Evolutionary conservation across 2,113 vertebrate species (phyloP), one percentile per base, ranked within the genome.

Genomic region (Elaphurus davidianus): DNA sequence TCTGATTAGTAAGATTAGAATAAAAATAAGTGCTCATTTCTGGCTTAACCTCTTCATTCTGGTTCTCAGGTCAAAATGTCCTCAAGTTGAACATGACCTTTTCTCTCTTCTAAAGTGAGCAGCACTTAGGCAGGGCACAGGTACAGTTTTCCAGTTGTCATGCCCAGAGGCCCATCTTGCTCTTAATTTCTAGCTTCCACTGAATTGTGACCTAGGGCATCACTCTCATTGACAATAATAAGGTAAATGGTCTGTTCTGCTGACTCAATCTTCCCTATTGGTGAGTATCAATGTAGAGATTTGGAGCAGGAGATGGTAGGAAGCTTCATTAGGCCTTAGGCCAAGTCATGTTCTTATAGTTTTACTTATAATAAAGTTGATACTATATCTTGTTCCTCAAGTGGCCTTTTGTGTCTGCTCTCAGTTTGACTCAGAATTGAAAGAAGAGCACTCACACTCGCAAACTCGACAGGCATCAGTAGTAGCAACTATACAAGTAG

Each of bases 401-500:
- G n/a, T 60, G 59, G 36, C 4, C 60, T 96, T 94, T 64, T 43
- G 12, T 86, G 25, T 88, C 88, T 57, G 40, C 82, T 78, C 13
- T 91, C 52, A 84, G n/a, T 97, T 97, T 97, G 60, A 91, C 91
- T 86, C 47, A 67, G 43, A 96, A 96, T n/a, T 57, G 45, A n/a
- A 74, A 84, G 59, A 90, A 95, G 96, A 85, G 9, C 59, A 90
- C 40, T 82, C 30, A 88, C 3, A 21, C 30, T 95, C 21, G 50
- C 36, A 81, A 84, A 67, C 25, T 54, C 50, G 60, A 81, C 16
- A 87, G 92, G 45, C 40, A 94, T 64, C 30, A 83, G 15, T 74
- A 74, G 67, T 27, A 93, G 25, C 45, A 95, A 95, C 25, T 55
- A 8, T 76, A 94, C 88, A 54, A 93, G 81, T 92, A 92, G 71